Conservation (phyloP, 2,113 vertebrate species). For the Oryzias curvinotus region DNA sequence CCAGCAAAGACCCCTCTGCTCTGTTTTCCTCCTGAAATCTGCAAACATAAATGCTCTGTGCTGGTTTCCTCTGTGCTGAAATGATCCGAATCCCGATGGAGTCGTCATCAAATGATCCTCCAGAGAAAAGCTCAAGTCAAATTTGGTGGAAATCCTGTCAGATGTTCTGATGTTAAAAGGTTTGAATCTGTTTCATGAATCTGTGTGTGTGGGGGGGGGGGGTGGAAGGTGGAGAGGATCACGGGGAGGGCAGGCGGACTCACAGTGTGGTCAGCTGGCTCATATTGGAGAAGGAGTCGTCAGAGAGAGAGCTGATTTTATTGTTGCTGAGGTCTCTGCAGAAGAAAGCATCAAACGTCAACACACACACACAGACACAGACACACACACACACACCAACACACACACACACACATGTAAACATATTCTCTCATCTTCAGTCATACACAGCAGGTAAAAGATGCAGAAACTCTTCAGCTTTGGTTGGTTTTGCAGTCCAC, state of each 20-base stretch:
- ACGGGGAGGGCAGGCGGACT: constrained; percentile 60
- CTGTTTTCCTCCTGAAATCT: no score
- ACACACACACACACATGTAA: neutral
- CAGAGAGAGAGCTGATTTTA: constrained; percentile 90
- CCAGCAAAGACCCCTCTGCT: no score
- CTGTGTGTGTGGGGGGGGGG: neutral
- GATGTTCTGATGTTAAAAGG: no score
- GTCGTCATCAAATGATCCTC: no score
- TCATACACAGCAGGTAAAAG: neutral
- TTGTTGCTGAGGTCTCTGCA: constrained; percentile 97
- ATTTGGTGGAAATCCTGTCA: no score
- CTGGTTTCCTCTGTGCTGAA: no score
- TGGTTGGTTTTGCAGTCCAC: constrained; percentile 6
- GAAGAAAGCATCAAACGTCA: constrained; percentile 43
- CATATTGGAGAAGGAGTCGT: constrained; percentile 96
- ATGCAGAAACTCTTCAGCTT: no score
- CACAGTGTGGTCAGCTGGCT: constrained; percentile 97
- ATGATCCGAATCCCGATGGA: no score
- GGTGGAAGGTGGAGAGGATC: neutral
- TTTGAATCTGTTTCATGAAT: neutral
- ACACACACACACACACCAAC: neutral
- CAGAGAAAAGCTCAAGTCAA: no score
- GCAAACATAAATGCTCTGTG: no score
- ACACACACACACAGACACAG: neutral
- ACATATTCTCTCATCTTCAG: no score